Evolutionary conservation across 2,797 vertebrate species (phyloP).

Genomic region (Rhincodon typus): DNA sequence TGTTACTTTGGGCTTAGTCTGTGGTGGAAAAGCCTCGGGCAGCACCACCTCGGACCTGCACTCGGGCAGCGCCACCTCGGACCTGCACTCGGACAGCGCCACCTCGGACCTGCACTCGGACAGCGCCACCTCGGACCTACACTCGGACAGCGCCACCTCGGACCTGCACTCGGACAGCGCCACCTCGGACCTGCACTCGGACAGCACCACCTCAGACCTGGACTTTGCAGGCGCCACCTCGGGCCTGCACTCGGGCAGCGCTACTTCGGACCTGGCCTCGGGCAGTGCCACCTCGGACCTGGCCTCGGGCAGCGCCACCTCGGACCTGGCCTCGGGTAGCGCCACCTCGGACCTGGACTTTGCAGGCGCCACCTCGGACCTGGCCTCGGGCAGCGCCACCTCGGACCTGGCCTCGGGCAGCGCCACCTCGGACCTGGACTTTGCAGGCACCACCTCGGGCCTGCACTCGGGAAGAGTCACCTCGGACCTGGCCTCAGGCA

Average conservation of each 20-base stretch:
- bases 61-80: neutral
- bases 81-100: neutral
- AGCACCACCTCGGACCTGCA: too few relatives aligned
- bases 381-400: neutral
- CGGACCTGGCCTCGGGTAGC: neutral
- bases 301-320: neutral
- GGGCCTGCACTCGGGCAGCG: neutral
- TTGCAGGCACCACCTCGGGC: neutral
- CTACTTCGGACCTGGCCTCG: neutral
- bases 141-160: neutral
- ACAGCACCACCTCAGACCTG: neutral
- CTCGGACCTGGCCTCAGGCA: neutral
- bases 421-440: neutral
- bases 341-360: neutral
- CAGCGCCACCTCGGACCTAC: neutral
- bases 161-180: neutral
- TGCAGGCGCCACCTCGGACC: neutral
- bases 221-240: neutral
- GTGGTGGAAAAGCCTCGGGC: neutral
- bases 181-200: neutral
- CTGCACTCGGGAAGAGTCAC: too few relatives aligned
- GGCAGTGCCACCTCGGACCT: too few relatives aligned
- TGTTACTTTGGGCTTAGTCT: neutral
- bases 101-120: neutral
- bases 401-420: neutral